Evolutionary conservation across 2,113 vertebrate genomes (phyloP), one percentile per base, ranked within the genome.

Genomic region (Andinoacara biseriatus): DNA sequence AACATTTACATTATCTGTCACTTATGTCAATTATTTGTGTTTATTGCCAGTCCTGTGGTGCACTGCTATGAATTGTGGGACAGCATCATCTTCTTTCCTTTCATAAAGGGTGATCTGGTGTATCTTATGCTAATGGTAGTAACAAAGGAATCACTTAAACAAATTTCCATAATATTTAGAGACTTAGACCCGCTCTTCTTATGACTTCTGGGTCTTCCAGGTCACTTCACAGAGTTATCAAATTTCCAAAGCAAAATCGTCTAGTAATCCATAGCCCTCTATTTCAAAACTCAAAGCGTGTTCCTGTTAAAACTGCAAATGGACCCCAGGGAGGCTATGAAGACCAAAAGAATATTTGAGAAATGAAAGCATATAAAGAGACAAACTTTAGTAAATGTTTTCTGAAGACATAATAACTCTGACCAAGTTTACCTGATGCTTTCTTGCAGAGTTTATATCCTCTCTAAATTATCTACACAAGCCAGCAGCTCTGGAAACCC

Each of bases 401-500:
- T 31, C n/a, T n/a, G 46, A 72, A 72, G 67, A 54, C 67, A 72
- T 46, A 72, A 58, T 59, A 62, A 62, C 56, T 82, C 22, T 11
- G 60, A 74, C 75, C 31, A 46, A 33, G 75, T 22, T n/a, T 35
- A 43, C 2, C 24, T 14, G 31, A 54, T 3, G 5, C 57, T 65
- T 38, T 31, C 60, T 61, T 13, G 79, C 65, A 76, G 46, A 65
- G 24, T 59, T 52, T 15, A 14, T 33, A 38, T 78, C 79, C 35
- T 80, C 76, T 78, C 76, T 81, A 91, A 79, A 76, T 31, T 26
- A 10, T 60, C 31, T 78, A 76, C 52, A 57, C 67, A 54, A 38
- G 65, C 67, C 62, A 72, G 58, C 60, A 61, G 82, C 80, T 77
- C 57, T 91, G 84, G 90, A 82, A 61, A 35, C 26, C n/a, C 69